These are phyloP conservation scores for Raja brachyura DNA, from an alignment of 2,113 vertebrate species.

Conservation along the genomic window DNA sequence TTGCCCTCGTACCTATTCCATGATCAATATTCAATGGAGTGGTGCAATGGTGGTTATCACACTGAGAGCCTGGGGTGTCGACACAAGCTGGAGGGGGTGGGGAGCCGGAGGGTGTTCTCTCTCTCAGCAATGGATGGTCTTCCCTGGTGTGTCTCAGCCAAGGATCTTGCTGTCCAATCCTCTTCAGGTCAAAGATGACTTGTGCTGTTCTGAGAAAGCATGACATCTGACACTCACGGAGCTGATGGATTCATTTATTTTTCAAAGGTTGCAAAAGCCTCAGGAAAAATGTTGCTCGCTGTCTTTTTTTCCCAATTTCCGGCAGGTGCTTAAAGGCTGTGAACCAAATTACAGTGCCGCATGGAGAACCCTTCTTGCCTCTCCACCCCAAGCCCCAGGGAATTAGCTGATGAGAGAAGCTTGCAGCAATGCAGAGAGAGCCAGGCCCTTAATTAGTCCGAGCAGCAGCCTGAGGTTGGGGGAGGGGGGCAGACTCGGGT, in stretches of 20 bases:
- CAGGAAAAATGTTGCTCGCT: background rate
- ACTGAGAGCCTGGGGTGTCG: too few species aligned
- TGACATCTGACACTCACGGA: background rate
- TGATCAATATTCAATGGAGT: too few species aligned
- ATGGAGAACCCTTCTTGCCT: background rate
- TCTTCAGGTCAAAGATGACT: background rate
- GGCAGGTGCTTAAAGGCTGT: conserved; percentile 43
- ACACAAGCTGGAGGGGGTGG: too few species aligned
- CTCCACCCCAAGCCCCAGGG: background rate
- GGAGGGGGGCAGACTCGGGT: conserved; percentile 48
- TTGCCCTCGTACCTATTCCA: too few species aligned
- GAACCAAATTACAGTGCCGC: background rate
- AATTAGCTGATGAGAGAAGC: background rate
- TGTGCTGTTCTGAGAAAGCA: background rate
- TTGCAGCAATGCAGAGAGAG: background rate
- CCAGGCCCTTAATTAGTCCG: background rate
- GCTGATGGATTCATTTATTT: background rate
- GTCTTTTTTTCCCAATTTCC: conserved; percentile 46
- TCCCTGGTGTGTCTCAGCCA: too few species aligned
- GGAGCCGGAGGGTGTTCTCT: too few species aligned
- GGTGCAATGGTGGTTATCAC: too few species aligned
- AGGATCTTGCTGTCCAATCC: background rate
- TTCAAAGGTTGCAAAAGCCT: background rate
- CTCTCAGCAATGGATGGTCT: too few species aligned
- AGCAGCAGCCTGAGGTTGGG: background rate